Percentiles rank a stretch among this genome's conserved stretches.
These are phyloP conservation scores for Eurystomus gularis DNA, from an alignment of 2,113 vertebrate genomes.

Conservation along the genomic window DNA sequence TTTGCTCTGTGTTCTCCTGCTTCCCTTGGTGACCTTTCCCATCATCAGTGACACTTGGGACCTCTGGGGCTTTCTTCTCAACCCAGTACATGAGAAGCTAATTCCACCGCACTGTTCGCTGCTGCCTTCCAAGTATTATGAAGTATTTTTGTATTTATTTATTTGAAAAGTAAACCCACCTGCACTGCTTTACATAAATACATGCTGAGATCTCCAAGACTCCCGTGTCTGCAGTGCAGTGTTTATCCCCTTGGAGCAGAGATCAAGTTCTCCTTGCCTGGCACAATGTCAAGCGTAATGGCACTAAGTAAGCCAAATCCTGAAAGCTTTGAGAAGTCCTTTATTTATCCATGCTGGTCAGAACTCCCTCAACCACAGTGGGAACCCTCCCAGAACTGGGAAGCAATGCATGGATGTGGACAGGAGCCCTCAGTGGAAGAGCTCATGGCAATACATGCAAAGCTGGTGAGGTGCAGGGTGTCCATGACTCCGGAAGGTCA, in stretches of 20 bases:
- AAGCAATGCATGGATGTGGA: fast-evolving
- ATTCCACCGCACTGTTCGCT: neutral
- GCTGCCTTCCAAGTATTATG: neutral
- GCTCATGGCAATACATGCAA: neutral
- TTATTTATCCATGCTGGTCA: neutral
- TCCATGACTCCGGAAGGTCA: neutral
- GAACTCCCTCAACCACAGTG: neutral
- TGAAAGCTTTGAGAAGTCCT: neutral
- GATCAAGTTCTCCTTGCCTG: neutral
- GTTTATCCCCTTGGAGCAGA: neutral
- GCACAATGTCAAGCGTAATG: neutral
- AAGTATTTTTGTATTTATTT: neutral
- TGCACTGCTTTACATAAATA: neutral
- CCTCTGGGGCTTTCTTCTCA: neutral
- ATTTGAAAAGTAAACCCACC: constrained; percentile 25
- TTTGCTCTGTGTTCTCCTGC: neutral
- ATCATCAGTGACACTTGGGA: neutral
- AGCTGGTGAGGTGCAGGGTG: neutral
- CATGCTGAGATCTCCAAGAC: neutral
- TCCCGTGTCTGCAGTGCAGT: neutral
- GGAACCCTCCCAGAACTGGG: neutral
- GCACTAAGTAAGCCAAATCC: neutral
- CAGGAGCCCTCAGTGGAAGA: neutral
- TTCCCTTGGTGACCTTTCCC: neutral
- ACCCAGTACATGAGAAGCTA: neutral